Evolutionary conservation across 1,140 invertebrate species (phyloP), one percentile per base, ranked within the genome.

Genomic region (Cheumatopsyche charites): DNA sequence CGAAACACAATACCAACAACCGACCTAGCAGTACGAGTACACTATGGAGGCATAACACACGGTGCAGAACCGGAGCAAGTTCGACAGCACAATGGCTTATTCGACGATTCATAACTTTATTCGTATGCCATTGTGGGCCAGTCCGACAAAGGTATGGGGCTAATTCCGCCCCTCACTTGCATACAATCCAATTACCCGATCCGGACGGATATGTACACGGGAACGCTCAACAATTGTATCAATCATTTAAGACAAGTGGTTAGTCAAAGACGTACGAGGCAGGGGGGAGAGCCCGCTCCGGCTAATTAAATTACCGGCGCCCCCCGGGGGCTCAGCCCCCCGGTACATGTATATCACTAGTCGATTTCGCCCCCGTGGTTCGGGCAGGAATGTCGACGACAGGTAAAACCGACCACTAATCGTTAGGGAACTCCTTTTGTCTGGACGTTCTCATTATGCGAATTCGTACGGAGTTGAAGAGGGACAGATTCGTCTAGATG

Each of bases 161-260:
- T 25, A 58, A 58, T 58, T 58, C 23, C n/a, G 49, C n/a, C 49
- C 55, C 55, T 58, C 69, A 62, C 61, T 71, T 65, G 65, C 70
- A 71, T 23, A 65, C 70, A 71, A 66, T 71, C 70, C 70, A 71
- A 71, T 71, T 71, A 71, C 47, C 45, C 42, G 47, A 52, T 11
- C 19, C 29, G 70, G 62, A 55, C 29, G 19, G 36, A 52, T 41
- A 45, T 66, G 49, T 61, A 63, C 25, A 13, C 65, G 45, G 52
- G 62, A 61, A 62, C 25, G 45, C 70, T 45, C 69, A 71, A 70
- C 52, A 70, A 73, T 73, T 73, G 67, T 70, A 73, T 73, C 72
- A 73, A 73, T 73, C 72, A 70, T 73, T 73, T 70, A 73, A 70
- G 72, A 58, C 62, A 62, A 73, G 67, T 62, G 72, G 72, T 73